Evolutionary conservation across 2,797 vertebrate genomes (phyloP).

Genomic region (Gouania willdenowi): DNA sequence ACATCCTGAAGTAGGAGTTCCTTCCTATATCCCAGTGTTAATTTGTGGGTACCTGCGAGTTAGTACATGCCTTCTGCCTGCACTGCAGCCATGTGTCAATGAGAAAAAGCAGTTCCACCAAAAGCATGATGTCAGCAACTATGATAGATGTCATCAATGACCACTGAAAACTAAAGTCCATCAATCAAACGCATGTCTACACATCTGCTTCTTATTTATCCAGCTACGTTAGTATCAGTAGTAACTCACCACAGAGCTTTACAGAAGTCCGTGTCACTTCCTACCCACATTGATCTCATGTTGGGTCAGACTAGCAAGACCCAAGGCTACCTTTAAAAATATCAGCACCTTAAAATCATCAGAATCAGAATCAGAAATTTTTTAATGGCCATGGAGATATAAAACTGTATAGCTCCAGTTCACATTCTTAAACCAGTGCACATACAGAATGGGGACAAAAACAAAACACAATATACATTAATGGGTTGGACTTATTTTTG

Average conservation of each 20-base stretch:
- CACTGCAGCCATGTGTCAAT: constrained; percentile 43
- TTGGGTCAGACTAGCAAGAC: too few relatives aligned
- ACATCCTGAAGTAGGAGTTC: constrained; percentile 17
- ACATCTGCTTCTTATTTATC: constrained; percentile 8
- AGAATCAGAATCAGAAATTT: too few relatives aligned
- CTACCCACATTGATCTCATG: too few relatives aligned
- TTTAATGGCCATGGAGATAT: too few relatives aligned
- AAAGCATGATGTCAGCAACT: constrained; percentile 44
- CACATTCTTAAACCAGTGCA: too few relatives aligned
- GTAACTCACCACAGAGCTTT: background rate
- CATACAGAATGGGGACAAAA: too few relatives aligned
- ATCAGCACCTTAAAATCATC: too few relatives aligned
- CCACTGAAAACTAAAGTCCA: constrained; percentile 22
- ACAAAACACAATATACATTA: too few relatives aligned
- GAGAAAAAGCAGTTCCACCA: constrained; percentile 41
- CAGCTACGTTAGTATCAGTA: background rate
- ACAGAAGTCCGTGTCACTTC: too few relatives aligned
- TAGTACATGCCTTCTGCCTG: constrained; percentile 29
- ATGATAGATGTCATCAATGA: constrained; percentile 60
- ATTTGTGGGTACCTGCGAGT: constrained; percentile 30
- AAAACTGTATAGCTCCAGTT: too few relatives aligned
- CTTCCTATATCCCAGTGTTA: background rate
- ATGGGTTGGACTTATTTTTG: too few relatives aligned
- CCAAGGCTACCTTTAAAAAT: too few relatives aligned
- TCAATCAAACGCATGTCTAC: constrained; percentile 27